Base-by-base conservation (phyloP, 2,797 vertebrate genomes). In the Chloroceryle amazona region DNA sequence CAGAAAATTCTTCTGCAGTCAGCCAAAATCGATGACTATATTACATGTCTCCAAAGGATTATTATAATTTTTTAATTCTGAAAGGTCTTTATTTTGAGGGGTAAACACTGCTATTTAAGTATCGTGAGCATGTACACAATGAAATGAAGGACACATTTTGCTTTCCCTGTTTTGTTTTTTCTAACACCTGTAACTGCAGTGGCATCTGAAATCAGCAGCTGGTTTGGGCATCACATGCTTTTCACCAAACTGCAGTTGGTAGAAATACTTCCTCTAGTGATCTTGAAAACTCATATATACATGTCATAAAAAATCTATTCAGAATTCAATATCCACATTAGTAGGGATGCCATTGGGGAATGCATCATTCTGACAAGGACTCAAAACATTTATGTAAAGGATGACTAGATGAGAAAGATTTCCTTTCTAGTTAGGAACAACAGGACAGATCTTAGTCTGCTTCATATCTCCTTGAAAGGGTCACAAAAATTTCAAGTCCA, bases 251-350 rank as follows among this genome's bases (percentile, higher is more conserved):
- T 78, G 81, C 49, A 94, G 74, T 70, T 7, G 0, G 49, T 55
- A 89, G 86, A 93, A 93, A 87, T 52, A 80, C 73, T 89, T 90
- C 71, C 89, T 79, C 66, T 13, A 92, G 81, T 31, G 68, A 89
- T 93, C 79, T 92, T 91, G 86, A 81, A 85, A 91, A 82, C 49
- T 91, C 86, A 75, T 72, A 83, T 87, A 80, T 25, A 49, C 0
- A 3, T 78, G 92, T 91, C 94, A 90, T 90, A 94, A 94, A 96
- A 96, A 96, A 91, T 91, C 86, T 93, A 92, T 94, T 94, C 93
- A 80, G 86, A 95, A 92, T 92, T 94, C 95, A 96, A 91, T 96
- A 96, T 41, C 71, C 71, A 92, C 86, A 90, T 95, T 92, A 94
- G 83, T 80, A 84, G 39, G 11, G 4, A 47, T 55, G 62, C 55